Evolutionary conservation across 2,113 vertebrate genomes (phyloP), one percentile per base, ranked within the genome.

Genomic region (Xyliphius kryptos): DNA sequence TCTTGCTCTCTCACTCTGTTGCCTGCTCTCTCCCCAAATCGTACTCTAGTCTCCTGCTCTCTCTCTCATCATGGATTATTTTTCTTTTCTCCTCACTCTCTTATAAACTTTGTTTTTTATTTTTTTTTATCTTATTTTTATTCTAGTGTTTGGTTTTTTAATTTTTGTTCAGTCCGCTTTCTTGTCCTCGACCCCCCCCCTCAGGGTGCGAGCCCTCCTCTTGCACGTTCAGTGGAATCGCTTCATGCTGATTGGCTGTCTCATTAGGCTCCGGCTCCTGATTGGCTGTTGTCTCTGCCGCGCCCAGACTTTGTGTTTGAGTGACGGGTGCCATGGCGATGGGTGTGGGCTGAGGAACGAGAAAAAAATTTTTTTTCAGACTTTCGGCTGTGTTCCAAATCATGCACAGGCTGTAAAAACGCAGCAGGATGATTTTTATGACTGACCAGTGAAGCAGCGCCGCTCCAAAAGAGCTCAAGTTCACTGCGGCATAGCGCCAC

Each of bases 361-460:
- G 69, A 71, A 66, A 0, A 9, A 52, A 69, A 63, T n/a, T 13
- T 38, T 11, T 20, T 65, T n/a, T n/a, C n/a, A n/a, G 8, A 2
- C 13, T 17, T 1, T 13, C 1, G 1, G 43, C 12, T 46, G 43
- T n/a, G n/a, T 14, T 13, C 12, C 43, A 15, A 46, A 46, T 46
- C 43, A 15, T 1, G 26, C 7, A 6, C 26, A 5, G 1, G n/a
- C n/a, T n/a, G n/a, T n/a, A n/a, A n/a, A n/a, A 32, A 26, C 3
- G 22, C 22, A 26, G 22, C 22, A 6, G 22, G 22, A 32, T 32
- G 26, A 5, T 1, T 32, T 32, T 32, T 32, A 13, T 14, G 2
- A 61, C 58, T 61, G 46, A 98, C 95, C 94, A 86, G 92, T 93
- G 96, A 95, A 86, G 91, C 92, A 82, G 90, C 95, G 84, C 95